phyloP scores from a whole-genome alignment of 1,140 invertebrate genomes.

The Cyclargus thomasi region DNA sequence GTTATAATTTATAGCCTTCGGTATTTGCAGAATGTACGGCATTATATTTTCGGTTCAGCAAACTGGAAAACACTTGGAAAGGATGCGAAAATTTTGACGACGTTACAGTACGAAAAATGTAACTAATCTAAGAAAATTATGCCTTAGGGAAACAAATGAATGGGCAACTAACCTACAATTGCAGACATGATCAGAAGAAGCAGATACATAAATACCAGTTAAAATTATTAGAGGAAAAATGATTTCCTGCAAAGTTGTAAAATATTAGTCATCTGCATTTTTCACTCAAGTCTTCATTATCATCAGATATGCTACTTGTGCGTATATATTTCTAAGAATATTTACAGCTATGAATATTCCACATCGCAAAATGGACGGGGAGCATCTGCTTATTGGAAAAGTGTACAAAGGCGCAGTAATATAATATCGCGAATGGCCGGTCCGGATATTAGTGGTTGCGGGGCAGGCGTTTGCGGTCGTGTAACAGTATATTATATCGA shows the following conservation, averaged over 20 bases:
- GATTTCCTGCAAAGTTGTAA: too few relatives aligned
- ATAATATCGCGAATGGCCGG: slow-evolving; percentile 5
- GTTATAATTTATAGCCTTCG: background rate
- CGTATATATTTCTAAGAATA: background rate
- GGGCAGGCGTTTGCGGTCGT: slow-evolving; percentile 4
- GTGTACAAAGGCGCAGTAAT: background rate
- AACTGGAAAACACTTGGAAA: background rate
- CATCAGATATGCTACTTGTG: too few relatives aligned
- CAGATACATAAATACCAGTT: too few relatives aligned
- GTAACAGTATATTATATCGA: slow-evolving; percentile 10
- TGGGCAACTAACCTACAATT: too few relatives aligned
- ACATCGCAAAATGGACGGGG: background rate
- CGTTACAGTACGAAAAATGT: background rate
- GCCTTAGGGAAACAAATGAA: too few relatives aligned
- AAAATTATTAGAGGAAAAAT: too few relatives aligned
- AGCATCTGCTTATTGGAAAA: slow-evolving; percentile 3
- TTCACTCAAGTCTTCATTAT: too few relatives aligned
- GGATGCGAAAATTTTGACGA: background rate
- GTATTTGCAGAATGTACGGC: background rate
- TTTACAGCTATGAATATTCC: background rate
- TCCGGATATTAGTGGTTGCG: background rate
- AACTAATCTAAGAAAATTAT: background rate
- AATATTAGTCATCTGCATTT: too few relatives aligned
- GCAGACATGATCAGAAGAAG: too few relatives aligned
- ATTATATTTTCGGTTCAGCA: background rate